A percentile compares a stretch with the other conserved stretches of the same genome.
Conservation (phyloP, 1,140 invertebrate species). For the Dreissena polymorpha region DNA sequence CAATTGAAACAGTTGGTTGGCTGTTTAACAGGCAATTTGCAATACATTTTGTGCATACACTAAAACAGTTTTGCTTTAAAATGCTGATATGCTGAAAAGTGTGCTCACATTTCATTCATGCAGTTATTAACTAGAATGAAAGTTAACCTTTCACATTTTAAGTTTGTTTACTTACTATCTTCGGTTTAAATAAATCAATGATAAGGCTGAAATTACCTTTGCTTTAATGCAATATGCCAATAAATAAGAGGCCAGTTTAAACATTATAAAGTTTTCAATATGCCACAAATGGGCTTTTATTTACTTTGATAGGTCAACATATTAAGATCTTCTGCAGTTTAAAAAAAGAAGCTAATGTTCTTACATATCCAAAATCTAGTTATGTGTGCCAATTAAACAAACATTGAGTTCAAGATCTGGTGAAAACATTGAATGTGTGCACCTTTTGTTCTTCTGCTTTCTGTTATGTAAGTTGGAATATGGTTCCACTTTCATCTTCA, state of each 20-base stretch:
- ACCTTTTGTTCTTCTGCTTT: background rate
- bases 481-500: background rate
- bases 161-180: conserved; percentile 44
- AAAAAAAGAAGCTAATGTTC: background rate
- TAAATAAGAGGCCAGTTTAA: conserved; percentile 38
- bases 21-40: background rate
- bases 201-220: conserved; percentile 47
- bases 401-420: background rate
- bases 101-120: background rate
- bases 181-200: conserved; percentile 38
- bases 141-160: conserved; percentile 30
- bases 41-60: background rate
- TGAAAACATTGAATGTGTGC: too few species aligned
- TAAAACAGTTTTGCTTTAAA: background rate
- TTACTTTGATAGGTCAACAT: conserved; percentile 17
- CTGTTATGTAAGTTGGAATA: background rate
- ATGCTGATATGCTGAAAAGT: background rate
- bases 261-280: conserved; percentile 25
- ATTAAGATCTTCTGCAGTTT: background rate
- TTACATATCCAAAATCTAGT: background rate
- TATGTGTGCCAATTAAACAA: background rate
- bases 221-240: conserved; percentile 21
- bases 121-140: conserved; percentile 4
- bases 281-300: background rate
- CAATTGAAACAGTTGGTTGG: background rate